Percentiles rank a stretch among this genome's conserved stretches.
Conservation (phyloP, 2,113 vertebrate species). For the Probosciger aterrimus region DNA sequence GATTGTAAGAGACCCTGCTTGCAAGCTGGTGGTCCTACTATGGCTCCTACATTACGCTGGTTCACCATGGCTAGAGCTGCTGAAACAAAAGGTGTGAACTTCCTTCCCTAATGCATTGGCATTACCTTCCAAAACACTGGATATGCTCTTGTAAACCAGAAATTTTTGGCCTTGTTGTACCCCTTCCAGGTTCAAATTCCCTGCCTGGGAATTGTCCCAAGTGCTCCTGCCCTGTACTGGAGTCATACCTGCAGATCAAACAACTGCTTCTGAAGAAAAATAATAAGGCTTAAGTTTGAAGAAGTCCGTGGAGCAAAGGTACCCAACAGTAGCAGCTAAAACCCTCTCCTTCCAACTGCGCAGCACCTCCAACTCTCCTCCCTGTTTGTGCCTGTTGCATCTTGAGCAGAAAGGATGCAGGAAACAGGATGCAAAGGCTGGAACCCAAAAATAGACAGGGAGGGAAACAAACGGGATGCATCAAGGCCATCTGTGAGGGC, state of each 20-base stretch:
- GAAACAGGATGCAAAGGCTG: conserved; percentile 32
- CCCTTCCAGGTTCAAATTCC: not conserved
- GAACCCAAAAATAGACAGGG: conserved; percentile 33
- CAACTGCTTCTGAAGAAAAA: not conserved
- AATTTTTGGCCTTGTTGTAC: not conserved
- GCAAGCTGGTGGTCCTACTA: not conserved
- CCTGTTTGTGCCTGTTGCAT: not conserved
- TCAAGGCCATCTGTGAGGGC: not conserved
- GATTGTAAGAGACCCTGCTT: not conserved
- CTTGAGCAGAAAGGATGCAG: conserved; percentile 22
- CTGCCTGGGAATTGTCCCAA: not conserved
- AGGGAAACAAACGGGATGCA: not conserved
- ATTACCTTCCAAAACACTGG: not conserved
- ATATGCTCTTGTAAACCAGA: not conserved
- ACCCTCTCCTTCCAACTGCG: not conserved
- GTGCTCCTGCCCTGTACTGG: not conserved
- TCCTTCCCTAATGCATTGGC: not conserved
- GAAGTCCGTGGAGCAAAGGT: not conserved
- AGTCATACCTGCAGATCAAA: not conserved
- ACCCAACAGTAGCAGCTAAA: not conserved
- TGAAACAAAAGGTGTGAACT: not conserved
- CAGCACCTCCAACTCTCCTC: not conserved
- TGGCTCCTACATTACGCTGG: not conserved
- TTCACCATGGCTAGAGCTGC: not conserved
- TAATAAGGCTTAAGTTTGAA: not conserved